phyloP scores from a whole-genome alignment of 2,113 vertebrate genomes.

The Semnornis frantzii region DNA sequence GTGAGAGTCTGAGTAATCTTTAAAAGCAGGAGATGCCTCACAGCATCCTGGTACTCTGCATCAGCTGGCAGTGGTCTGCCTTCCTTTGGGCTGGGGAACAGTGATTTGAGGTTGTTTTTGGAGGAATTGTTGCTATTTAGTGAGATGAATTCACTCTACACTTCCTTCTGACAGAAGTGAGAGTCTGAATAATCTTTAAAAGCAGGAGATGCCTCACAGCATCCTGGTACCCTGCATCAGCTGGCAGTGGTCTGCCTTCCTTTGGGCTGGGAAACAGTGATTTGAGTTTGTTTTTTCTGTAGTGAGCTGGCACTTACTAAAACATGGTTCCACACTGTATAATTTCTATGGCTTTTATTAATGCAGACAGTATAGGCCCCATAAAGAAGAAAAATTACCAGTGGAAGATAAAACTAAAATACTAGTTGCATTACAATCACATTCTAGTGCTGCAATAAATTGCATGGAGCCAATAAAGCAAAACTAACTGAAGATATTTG shows the following conservation, averaged over 20 bases:
- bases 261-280: neutral
- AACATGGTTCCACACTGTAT: slow-evolving; percentile 69
- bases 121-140: too few relatives aligned
- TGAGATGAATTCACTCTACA: neutral
- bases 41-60: neutral
- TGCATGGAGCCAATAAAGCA: slow-evolving; percentile 79
- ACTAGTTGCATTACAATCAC: slow-evolving; percentile 76
- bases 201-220: neutral
- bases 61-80: neutral
- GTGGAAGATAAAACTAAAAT: slow-evolving; percentile 80
- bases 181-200: neutral
- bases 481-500: slow-evolving; percentile 82
- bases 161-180: neutral
- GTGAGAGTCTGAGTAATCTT: neutral
- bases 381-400: slow-evolving; percentile 81
- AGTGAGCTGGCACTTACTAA: slow-evolving; percentile 61
- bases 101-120: neutral
- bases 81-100: neutral
- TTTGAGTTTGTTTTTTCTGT: neutral
- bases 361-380: slow-evolving; percentile 72
- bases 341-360: slow-evolving; percentile 79
- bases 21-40: neutral
- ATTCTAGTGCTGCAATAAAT: slow-evolving; percentile 78
- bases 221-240: accelerated
- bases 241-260: neutral